Percentiles rank a stretch among this genome's conserved stretches.
phyloP scores from a whole-genome alignment of 2,113 vertebrate species.

The Hemibagrus wyckioides region DNA sequence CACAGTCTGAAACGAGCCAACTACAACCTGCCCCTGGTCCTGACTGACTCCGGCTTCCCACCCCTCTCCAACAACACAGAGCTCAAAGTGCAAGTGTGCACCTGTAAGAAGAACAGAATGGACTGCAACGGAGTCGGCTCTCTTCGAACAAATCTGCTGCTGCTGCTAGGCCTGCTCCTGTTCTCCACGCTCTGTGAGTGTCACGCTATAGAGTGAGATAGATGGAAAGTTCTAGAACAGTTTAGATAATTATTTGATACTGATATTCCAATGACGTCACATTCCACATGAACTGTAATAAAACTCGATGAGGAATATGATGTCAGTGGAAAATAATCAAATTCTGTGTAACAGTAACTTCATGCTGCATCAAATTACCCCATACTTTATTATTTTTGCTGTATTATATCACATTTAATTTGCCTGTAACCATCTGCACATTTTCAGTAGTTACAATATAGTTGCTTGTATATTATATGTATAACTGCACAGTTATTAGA shows the following conservation, averaged over 20 bases:
- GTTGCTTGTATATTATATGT: background rate
- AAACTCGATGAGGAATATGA: no score
- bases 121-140: constrained; percentile 84
- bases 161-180: constrained; percentile 73
- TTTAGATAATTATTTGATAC: no score
- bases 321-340: background rate
- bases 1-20: constrained; percentile 94
- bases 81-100: constrained; percentile 93
- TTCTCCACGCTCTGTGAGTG: constrained; percentile 81
- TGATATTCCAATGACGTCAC: no score
- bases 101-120: constrained; percentile 95
- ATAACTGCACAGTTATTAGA: background rate
- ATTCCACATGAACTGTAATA: background rate
- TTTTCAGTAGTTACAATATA: background rate
- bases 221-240: background rate
- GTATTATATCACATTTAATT: background rate
- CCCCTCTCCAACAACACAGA: constrained; percentile 91
- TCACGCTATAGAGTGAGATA: background rate
- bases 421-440: background rate
- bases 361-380: background rate
- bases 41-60: constrained; percentile 92
- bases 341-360: background rate
- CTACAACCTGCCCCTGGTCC: constrained; percentile 92
- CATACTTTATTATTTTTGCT: background rate
- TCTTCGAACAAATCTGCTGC: constrained; percentile 70